Conservation (phyloP, 2,113 vertebrate genomes). For the Microcebus jonahi region DNA sequence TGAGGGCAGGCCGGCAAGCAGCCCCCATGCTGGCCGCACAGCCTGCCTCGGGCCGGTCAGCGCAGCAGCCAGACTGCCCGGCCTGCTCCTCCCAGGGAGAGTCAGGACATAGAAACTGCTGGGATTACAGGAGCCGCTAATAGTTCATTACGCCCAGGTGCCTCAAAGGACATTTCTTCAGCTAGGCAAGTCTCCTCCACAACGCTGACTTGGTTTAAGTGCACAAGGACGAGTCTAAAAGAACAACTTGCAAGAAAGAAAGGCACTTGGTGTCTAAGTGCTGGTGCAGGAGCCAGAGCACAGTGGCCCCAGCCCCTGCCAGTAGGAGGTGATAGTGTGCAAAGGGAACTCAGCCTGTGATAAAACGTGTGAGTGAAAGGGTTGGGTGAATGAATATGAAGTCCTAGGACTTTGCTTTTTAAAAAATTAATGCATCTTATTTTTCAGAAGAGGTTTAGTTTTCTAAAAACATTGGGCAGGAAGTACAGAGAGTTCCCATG, state of each 20-base stretch:
- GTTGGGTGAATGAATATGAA: neutral
- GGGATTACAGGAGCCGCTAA: neutral
- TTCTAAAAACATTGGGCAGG: neutral
- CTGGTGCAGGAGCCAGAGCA: neutral
- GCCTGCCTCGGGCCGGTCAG: too few species aligned
- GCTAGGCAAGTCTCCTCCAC: neutral
- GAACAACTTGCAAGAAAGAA: neutral
- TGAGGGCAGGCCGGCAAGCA: neutral
- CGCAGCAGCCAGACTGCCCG: neutral
- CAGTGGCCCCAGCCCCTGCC: too few species aligned
- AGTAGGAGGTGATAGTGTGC: neutral
- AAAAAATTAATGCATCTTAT: neutral
- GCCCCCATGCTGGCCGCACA: neutral
- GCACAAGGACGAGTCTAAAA: neutral
- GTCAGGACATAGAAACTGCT: neutral
- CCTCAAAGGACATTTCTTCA: neutral
- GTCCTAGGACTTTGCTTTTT: neutral
- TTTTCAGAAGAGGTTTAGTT: neutral
- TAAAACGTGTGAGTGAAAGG: neutral
- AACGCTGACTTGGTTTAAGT: neutral
- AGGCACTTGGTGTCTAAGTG: neutral
- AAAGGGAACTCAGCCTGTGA: neutral
- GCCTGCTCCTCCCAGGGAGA: neutral
- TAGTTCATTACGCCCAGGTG: neutral
- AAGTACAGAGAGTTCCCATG: neutral